Conservation (phyloP, 2,113 vertebrate species). For the Papio anubis region DNA sequence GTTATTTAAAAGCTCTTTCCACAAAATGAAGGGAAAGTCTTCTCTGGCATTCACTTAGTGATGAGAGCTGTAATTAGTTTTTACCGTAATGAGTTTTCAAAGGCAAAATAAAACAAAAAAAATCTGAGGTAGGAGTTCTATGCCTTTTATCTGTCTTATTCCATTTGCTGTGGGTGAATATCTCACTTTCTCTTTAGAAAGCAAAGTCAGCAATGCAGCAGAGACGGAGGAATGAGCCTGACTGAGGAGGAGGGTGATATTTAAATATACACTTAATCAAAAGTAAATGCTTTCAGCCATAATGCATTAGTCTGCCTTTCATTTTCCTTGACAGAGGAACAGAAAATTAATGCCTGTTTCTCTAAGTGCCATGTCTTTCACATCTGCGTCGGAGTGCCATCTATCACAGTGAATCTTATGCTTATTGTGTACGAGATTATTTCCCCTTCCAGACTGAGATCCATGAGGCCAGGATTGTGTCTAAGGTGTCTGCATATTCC, state of each 20-base stretch:
- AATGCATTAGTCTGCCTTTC: not conserved
- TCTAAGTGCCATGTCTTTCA: not conserved
- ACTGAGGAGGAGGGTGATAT: not conserved
- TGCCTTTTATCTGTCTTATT: not conserved
- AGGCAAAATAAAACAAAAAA: not conserved
- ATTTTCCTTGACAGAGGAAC: not conserved
- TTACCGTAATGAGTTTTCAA: slow-evolving; percentile 37
- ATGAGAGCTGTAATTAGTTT: not conserved
- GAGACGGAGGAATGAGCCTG: not conserved
- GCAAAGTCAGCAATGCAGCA: not conserved
- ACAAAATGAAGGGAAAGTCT: not conserved
- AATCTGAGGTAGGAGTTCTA: not conserved
- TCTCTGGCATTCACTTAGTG: not conserved
- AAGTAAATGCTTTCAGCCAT: slow-evolving; percentile 12
- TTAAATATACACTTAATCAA: not conserved
- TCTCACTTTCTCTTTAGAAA: not conserved
- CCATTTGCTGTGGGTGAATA: not conserved
- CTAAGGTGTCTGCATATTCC: not conserved
- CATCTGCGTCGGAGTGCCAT: not conserved
- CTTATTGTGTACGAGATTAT: not conserved
- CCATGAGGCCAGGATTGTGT: not conserved
- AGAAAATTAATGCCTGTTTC: not conserved
- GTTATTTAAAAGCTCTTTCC: not conserved
- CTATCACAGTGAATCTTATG: accelerated
- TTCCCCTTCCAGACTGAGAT: not conserved